These are phyloP conservation scores for Cryptophagus acutangulus DNA, from an alignment of 2,888 invertebrate genomes.

Conservation along the genomic window DNA sequence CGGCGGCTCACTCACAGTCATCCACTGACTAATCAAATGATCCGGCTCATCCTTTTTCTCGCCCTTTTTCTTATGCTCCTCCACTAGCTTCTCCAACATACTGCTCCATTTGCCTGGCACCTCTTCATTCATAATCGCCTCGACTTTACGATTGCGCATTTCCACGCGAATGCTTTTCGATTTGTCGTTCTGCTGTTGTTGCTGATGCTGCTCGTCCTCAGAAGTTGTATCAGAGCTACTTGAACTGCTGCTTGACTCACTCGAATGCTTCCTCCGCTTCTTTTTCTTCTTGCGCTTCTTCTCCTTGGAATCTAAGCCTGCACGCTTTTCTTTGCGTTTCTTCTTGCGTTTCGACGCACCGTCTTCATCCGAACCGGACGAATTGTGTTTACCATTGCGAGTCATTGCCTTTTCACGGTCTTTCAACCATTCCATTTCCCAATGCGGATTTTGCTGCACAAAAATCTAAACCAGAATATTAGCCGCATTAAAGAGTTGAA, in stretches of 20 bases:
- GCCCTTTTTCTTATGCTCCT: conserved; percentile 49
- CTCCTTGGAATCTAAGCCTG: conserved; percentile 29
- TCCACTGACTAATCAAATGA: conserved; percentile 50
- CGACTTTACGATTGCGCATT: conserved; percentile 57
- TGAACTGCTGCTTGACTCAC: conserved; percentile 40
- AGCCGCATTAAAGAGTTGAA: not conserved
- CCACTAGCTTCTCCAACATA: conserved; percentile 48
- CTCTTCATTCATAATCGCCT: conserved; percentile 49
- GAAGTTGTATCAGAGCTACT: conserved; percentile 49
- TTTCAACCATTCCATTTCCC: conserved; percentile 82
- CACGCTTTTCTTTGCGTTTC: conserved; percentile 34
- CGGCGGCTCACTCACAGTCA: conserved; percentile 48
- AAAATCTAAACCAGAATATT: conserved; percentile 58
- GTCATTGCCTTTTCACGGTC: conserved; percentile 57
- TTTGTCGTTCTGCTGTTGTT: conserved; percentile 46
- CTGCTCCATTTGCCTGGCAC: conserved; percentile 46
- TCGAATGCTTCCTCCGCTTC: conserved; percentile 39
- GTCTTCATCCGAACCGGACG: conserved; percentile 28
- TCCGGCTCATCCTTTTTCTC: conserved; percentile 31
- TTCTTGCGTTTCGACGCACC: conserved; percentile 26
- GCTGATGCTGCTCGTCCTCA: conserved; percentile 46
- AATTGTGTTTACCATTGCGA: conserved; percentile 30
- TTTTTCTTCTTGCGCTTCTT: conserved; percentile 55
- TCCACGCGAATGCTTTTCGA: conserved; percentile 61
- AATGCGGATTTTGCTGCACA: conserved; percentile 78